Base-by-base conservation (phyloP, 2,113 vertebrate genomes). In the Gymnobelideus leadbeateri region DNA sequence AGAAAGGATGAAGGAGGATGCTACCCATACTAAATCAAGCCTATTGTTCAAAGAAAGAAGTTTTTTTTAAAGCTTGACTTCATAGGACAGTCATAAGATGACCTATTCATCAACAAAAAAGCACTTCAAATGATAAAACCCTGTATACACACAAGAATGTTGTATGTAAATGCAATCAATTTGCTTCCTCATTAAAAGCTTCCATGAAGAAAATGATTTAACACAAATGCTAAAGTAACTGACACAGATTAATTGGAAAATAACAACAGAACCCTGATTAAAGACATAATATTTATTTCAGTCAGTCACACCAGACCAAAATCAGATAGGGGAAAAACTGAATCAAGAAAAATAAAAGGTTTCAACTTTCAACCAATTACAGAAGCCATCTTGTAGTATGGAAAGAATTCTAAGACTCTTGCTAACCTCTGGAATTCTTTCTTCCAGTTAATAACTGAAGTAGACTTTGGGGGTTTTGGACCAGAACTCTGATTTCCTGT, bases 131-230 rank as follows among this genome's bases (percentile, higher is more conserved):
- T 96, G 97, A 94, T 53, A 93, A 8, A 12, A 94, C 68, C 0
- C 92, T 97, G 96, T 97, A 95, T 93, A 96, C 97, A 97, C n/a
- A 96, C 98, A 97, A 98, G 97, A 97, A 98, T 97, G 97, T 97
- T 98, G 97, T 90, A 90, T 5, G 94, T 94, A 97, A 98, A 98
- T 95, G 97, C 95, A 97, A 98, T 98, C 97, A 97, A 96, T 98
- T 97, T 89, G 84, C 57, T 98, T 96, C 97, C 96, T 98, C 97
- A 95, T 98, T 98, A 98, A 98, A 98, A 98, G 95, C 96, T 96
- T 98, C 96, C 98, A 97, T 95, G 97, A 98, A 98, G 97, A 98
- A 98, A 98, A 98, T 96, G 95, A 98, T 98, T 98, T 97, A 97
- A 96, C 92, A 96, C 94, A 97, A 98, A 98, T 91, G 93, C 97